These are phyloP conservation scores for mouse (Mus musculus) DNA, from an alignment of 2,113 vertebrate species.

Conservation along the genomic window DNA sequence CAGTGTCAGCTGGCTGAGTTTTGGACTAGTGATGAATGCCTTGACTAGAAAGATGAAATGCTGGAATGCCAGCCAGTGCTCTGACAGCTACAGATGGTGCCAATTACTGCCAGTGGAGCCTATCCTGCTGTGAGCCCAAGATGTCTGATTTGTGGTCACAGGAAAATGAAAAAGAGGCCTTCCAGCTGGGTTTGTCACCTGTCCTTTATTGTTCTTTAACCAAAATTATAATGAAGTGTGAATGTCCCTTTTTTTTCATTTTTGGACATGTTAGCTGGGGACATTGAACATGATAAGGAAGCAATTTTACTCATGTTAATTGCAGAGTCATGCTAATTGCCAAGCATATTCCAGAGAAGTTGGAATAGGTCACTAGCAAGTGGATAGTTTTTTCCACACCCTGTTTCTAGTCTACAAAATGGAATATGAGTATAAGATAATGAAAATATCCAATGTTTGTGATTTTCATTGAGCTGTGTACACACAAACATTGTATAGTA, in stretches of 20 bases:
- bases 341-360: slow-evolving; percentile 74
- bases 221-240: slow-evolving; percentile 83
- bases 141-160: slow-evolving; percentile 90
- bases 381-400: slow-evolving; percentile 30
- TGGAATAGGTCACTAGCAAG: slow-evolving; percentile 53
- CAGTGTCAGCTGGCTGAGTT: slow-evolving; percentile 91
- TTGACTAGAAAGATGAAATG: slow-evolving; percentile 91
- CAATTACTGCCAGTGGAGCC: slow-evolving; percentile 92
- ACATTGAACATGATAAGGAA: neutral
- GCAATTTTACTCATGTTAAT: slow-evolving; percentile 77
- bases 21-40: slow-evolving; percentile 90
- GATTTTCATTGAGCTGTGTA: neutral
- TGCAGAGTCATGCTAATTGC: slow-evolving; percentile 73
- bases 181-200: slow-evolving; percentile 90
- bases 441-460: neutral
- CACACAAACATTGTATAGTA: neutral
- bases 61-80: slow-evolving; percentile 88
- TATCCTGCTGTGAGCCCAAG: slow-evolving; percentile 89
- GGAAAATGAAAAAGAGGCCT: slow-evolving; percentile 88
- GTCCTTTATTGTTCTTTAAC: slow-evolving; percentile 83
- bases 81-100: slow-evolving; percentile 95
- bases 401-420: slow-evolving; percentile 34
- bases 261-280: neutral
- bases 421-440: slow-evolving; percentile 13
- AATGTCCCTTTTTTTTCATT: slow-evolving; percentile 53